A percentile compares a stretch with the other conserved stretches of the same genome.
Conservation (phyloP, 2,113 vertebrate genomes). For the Erinaceus europaeus region DNA sequence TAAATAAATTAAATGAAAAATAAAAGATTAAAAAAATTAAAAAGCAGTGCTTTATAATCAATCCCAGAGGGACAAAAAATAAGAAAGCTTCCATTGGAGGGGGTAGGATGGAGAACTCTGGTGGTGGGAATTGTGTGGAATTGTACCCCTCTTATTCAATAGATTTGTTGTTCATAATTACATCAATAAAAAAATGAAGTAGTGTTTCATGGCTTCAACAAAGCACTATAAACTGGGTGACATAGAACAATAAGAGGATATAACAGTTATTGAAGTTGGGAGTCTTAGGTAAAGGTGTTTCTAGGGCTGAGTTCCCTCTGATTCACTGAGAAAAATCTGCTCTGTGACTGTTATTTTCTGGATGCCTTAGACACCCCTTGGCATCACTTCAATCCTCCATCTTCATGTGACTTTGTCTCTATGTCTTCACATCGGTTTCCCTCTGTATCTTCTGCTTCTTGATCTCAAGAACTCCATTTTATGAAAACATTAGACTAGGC, state of each 20-base stretch:
- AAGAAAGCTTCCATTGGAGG: no score
- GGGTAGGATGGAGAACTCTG: no score
- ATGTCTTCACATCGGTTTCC: background rate
- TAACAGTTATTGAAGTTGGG: background rate
- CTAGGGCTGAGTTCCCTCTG: accelerated
- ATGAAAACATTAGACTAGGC: background rate
- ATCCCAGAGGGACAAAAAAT: no score
- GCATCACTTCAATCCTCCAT: no score
- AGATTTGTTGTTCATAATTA: no score
- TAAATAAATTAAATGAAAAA: no score
- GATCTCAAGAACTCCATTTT: background rate
- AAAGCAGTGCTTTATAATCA: no score
- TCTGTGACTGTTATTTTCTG: background rate
- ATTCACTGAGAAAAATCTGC: background rate
- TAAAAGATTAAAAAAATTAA: no score
- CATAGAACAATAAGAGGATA: background rate
- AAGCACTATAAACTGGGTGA: background rate
- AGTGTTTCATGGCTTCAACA: background rate
- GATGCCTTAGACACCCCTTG: background rate
- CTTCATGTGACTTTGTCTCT: background rate
- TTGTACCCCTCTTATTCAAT: no score
- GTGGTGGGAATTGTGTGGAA: no score
- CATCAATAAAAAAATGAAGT: no score
- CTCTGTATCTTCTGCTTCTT: background rate
- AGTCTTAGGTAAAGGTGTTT: background rate